Base-by-base conservation (phyloP, 2,113 vertebrate species). In the Podiceps cristatus region DNA sequence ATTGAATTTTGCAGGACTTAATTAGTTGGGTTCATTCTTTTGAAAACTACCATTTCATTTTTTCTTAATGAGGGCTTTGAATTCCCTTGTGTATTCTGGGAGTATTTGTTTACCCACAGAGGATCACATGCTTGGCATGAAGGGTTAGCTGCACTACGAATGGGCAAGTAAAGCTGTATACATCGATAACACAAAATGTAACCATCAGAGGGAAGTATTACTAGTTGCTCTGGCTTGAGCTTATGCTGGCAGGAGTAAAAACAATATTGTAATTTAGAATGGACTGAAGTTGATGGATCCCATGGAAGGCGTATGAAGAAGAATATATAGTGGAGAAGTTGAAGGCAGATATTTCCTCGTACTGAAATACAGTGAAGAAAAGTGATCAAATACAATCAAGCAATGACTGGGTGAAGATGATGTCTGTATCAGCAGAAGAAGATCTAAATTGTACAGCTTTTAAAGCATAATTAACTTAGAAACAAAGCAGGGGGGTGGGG, bases 81-180 rank as follows among this genome's bases (percentile, higher is more conserved):
- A 62, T 37, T 96, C 87, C 53, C 62, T 68, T 88, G 27, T 29
- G 73, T 91, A 53, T 90, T 91, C 64, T 88, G 49, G 53, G 62
- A 13, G 66, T 85, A 19, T 75, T 96, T 95, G 56, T 96, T 97
- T 85, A 85, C 84, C 53, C 90, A 90, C 71, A 82, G 44, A 62
- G 16, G 33, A 45, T 69, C 69, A 55, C 16, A 40, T 47, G 63
- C 75, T 93, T 88, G 50, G 79, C 63, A 91, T 68, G 56, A 86
- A 55, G 45, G 55, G 13, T 52, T 67, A 40, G 52, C 7, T 94
- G 40, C 84, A 93, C 44, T 89, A 81, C 1, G 3, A 87, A 91
- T 2, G 2, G 64, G 64, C 47, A 84, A 93, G 68, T 89, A 67
- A 89, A 95, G n/a, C 6, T 55, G 44, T 31, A 75, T 71, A 67